These are phyloP conservation scores for Pseudolaguvia tuberculata DNA, from an alignment of 2,113 vertebrate genomes.

Conservation along the genomic window DNA sequence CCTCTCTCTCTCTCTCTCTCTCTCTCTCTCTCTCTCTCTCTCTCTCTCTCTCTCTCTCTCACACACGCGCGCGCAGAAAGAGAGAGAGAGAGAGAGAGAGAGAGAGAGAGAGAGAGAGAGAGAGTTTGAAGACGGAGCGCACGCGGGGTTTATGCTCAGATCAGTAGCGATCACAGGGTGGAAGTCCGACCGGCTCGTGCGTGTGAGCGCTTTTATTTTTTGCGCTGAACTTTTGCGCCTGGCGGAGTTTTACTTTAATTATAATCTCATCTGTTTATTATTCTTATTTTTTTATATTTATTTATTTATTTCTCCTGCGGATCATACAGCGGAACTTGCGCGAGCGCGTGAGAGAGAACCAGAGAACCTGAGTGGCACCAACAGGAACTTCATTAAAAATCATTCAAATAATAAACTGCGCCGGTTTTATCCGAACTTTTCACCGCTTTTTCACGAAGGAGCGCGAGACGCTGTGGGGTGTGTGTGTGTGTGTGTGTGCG, in stretches of 20 bases:
- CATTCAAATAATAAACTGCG: neutral
- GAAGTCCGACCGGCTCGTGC: neutral
- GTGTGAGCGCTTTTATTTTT: neutral
- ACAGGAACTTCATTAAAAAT: neutral
- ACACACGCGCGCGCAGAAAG: neutral
- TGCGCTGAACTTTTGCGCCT: no score
- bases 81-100: neutral
- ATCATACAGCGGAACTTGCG: neutral
- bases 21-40: neutral
- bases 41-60: neutral
- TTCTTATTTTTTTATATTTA: no score
- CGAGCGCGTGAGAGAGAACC: neutral
- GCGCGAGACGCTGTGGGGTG: neutral
- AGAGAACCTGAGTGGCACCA: no score
- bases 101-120: neutral
- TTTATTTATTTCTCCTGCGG: neutral
- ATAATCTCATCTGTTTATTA: neutral
- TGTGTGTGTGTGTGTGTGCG: no score
- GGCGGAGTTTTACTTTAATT: no score
- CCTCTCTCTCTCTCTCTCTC: neutral
- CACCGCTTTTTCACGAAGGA: neutral
- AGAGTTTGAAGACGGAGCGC: neutral
- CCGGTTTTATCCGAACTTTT: no score
- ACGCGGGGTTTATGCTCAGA: constrained; percentile 8
- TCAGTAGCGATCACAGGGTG: neutral